phyloP scores from a whole-genome alignment of 2,797 vertebrate genomes.

The Lates japonicus region DNA sequence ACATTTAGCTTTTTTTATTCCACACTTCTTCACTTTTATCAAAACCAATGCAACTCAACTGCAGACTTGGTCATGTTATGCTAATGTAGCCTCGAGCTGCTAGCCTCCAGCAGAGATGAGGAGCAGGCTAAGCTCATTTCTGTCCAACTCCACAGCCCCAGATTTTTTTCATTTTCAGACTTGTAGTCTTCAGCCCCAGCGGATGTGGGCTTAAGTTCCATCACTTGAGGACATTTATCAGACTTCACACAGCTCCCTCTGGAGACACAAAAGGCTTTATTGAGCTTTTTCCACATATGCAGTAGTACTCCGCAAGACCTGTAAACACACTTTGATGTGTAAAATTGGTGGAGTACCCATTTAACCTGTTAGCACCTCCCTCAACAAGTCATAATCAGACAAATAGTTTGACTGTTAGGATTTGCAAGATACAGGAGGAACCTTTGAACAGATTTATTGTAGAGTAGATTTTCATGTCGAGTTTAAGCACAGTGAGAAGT shows the following conservation, averaged over 20 bases:
- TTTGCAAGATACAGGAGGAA: neutral
- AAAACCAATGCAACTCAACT: neutral
- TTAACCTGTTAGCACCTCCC: neutral
- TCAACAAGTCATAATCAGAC: neutral
- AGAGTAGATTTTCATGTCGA: neutral
- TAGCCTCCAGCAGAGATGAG: neutral
- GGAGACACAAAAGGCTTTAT: neutral
- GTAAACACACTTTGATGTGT: neutral
- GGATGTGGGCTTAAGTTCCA: neutral
- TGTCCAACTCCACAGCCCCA: neutral
- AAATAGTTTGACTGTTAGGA: neutral
- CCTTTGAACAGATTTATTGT: neutral
- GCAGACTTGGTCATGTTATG: neutral
- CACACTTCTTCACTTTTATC: neutral
- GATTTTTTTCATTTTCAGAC: too few species aligned
- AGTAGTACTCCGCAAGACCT: neutral
- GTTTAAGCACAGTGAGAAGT: neutral
- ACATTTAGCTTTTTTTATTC: too few species aligned
- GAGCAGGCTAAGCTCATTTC: neutral
- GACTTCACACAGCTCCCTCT: neutral
- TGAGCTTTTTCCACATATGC: neutral
- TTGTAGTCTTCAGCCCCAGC: too few species aligned
- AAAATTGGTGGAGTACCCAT: neutral
- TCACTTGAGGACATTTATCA: neutral
- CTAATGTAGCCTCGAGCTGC: neutral